Base-by-base conservation (phyloP, 1,140 invertebrate genomes). In the Ectropis grisescens region DNA sequence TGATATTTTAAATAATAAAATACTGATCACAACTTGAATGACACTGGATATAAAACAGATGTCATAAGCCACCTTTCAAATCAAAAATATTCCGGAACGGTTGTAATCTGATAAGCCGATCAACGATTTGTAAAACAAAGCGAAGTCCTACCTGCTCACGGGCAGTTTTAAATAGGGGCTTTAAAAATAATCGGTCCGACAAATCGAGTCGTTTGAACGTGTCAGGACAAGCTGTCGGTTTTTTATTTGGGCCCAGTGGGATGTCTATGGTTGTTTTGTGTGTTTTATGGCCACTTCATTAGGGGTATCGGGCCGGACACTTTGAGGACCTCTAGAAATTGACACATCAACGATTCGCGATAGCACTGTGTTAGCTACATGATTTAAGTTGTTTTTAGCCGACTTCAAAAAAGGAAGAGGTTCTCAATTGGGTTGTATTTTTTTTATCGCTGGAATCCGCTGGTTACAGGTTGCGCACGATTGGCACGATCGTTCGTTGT, bases 211-310 rank as follows among this genome's bases (percentile, higher is more conserved):
- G 56, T 60, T 69, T 48, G 46, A 57, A 75, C 68, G 64, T 74
- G 74, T 79, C 67, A 54, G 57, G 58, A 75, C 74, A 71, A 59
- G 68, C 44, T 59, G 47, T 60, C 47, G 37, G 37, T 55, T 65
- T n/a, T 62, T 62, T 64, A 47, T 59, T 60, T 55, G 52, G 44
- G 23, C 58, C 34, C 62, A 54, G 60, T 66, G 57, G 67, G 68
- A 55, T 48, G 56, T 52, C 66, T 43, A 47, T 58, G 40, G 61
- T 58, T 56, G 61, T 69, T 71, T 72, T 72, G 58, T 75, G 53
- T 58, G 55, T 74, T 72, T 79, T 74, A 79, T 64, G 51, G 58
- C 53, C 58, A 66, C 60, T 66, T 72, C 64, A 70, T 69, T 71
- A 68, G 46, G 39, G 39, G 49, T 51, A 50, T 56, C 56, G 45